phyloP scores from a whole-genome alignment of 2,113 vertebrate genomes.

The Pampusana beccarii region DNA sequence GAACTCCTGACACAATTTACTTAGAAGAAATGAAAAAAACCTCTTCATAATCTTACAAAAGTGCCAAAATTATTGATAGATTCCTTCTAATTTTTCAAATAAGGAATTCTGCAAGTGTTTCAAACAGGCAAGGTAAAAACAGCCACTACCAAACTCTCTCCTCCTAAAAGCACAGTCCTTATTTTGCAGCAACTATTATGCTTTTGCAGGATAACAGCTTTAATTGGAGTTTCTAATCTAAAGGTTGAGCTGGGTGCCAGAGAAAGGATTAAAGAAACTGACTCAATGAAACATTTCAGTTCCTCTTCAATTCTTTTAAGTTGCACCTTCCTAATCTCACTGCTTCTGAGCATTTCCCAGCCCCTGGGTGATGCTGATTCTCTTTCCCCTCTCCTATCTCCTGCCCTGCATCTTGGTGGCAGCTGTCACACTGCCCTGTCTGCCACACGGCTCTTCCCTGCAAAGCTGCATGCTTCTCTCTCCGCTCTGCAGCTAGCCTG shows the following conservation, averaged over 20 bases:
- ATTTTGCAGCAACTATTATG: not conserved
- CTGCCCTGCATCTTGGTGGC: not conserved
- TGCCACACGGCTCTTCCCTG: not conserved
- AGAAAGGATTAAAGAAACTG: rapidly evolving
- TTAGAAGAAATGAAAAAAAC: not conserved
- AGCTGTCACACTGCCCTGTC: not conserved
- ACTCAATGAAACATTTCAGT: not conserved
- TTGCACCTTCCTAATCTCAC: not conserved
- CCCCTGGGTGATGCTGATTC: not conserved
- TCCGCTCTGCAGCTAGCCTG: not conserved
- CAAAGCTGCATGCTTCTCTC: not conserved
- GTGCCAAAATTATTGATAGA: not conserved
- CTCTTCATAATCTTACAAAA: not conserved
- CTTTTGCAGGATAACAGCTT: not conserved
- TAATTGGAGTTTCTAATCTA: not conserved
- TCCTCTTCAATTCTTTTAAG: not conserved
- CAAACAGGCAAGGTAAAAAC: not conserved
- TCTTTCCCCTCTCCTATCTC: not conserved
- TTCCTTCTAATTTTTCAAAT: not conserved
- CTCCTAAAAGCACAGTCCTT: not conserved
- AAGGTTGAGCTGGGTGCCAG: not conserved
- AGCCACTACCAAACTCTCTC: not conserved
- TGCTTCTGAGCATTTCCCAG: not conserved
- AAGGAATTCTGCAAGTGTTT: not conserved
- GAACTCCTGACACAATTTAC: not conserved